Evolutionary conservation across 2,797 vertebrate genomes (phyloP), one percentile per base, ranked within the genome.

Genomic region (Smutsia temminckii): DNA sequence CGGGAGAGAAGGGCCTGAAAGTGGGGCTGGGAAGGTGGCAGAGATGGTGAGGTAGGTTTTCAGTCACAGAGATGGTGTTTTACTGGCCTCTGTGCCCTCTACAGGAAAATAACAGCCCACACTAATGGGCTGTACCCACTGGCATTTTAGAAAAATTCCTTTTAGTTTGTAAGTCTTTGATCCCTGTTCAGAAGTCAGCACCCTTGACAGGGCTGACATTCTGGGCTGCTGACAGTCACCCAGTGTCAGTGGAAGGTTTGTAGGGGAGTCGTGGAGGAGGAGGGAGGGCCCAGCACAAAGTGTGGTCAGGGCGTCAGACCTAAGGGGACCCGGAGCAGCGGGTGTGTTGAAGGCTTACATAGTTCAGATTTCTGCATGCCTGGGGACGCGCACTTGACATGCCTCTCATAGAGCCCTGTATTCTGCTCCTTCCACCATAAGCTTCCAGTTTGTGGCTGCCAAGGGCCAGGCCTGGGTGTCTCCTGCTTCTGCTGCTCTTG

Each of bases 141-240:
- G 57, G 85, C n/a, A 1, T 85, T 87, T 93, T 51, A 79, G 51
- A 96, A 81, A 93, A 92, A 89, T 93, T 92, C 59, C 42, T 89
- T 94, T 94, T 75, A 25, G 29, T 89, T 95, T 78, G 86, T 57
- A 74, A 85, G 84, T 59, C 75, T 89, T 96, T 91, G 83, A 85
- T 95, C 71, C n/a, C 34, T 79, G 53, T 89, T 93, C 59, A 94
- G 46, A 91, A 95, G 93, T 95, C 91, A 89, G 6, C 63, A 91
- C 86, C 86, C 72, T 88, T 89, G 63, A 93, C 57, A 66, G 59
- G 59, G 53, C 64, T 92, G 71, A 64, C 55, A n/a, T 89, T 80
- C 51, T 51, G 64, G 85, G 40, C 72, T 85, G 68, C 86, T 77
- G 46, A 57, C 16, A 66, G 37, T 83, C 74, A 77, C 74, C 53